Percentiles rank a stretch among this genome's conserved stretches.
These are phyloP conservation scores for Brachypteracias leptosomus DNA, from an alignment of 2,113 vertebrate species.

Conservation along the genomic window DNA sequence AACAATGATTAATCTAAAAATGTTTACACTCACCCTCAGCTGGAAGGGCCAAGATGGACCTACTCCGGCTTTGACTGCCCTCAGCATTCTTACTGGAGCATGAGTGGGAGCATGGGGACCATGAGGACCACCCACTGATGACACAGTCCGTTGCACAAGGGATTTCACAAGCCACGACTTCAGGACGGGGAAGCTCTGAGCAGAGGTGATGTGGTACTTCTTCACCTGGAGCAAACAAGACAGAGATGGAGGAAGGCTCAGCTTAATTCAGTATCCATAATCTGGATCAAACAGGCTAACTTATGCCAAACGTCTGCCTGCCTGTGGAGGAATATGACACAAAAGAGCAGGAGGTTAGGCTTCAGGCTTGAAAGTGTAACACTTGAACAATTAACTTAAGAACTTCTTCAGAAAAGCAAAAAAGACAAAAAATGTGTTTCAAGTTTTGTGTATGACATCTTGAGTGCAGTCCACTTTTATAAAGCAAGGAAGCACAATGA, in stretches of 20 bases:
- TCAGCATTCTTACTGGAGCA: constrained; percentile 86
- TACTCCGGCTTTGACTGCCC: constrained; percentile 87
- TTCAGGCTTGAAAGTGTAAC: not conserved
- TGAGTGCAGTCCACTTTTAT: not conserved
- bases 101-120: constrained; percentile 91
- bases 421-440: not conserved
- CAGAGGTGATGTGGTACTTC: constrained; percentile 78
- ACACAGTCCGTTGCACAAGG: constrained; percentile 89
- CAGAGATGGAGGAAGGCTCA: not conserved
- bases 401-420: not conserved
- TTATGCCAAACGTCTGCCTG: not conserved
- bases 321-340: not conserved
- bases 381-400: not conserved
- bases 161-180: constrained; percentile 79
- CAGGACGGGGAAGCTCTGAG: constrained; percentile 67
- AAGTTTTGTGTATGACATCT: not conserved
- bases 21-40: constrained; percentile 81
- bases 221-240: constrained; percentile 74
- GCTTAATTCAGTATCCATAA: not conserved
- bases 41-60: constrained; percentile 85
- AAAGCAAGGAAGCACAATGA: not conserved
- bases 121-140: constrained; percentile 84
- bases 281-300: not conserved
- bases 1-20: not conserved
- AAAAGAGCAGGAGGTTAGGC: not conserved